phyloP scores from a whole-genome alignment of 2,113 vertebrate species.

The Plestiodon gilberti region DNA sequence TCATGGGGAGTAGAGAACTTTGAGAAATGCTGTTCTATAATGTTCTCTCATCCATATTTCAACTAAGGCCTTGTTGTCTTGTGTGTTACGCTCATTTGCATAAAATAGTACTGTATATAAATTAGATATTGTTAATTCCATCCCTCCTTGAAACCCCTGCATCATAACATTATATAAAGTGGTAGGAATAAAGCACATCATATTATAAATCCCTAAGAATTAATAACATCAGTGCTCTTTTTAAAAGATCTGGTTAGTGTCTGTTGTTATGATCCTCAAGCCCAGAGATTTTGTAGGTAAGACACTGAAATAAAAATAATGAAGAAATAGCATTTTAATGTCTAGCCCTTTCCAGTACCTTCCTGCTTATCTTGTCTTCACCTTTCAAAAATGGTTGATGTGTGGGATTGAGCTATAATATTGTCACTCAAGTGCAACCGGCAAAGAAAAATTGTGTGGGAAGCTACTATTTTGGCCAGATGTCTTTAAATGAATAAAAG shows the following conservation, averaged over 20 bases:
- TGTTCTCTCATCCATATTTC: background rate
- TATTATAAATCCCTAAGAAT: background rate
- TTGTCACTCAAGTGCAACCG: background rate
- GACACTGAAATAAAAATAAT: background rate
- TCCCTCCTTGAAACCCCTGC: background rate
- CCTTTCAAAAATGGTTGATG: background rate
- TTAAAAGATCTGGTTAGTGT: background rate
- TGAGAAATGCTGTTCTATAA: no score
- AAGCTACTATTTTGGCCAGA: background rate
- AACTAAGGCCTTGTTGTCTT: background rate
- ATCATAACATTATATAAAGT: background rate
- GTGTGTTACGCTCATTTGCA: background rate
- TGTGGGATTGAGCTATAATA: slow-evolving; percentile 1
- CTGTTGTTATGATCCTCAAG: background rate
- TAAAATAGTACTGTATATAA: background rate
- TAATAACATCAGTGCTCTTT: background rate
- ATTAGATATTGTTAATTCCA: background rate
- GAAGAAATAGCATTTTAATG: background rate
- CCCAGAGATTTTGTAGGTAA: background rate
- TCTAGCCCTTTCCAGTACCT: background rate
- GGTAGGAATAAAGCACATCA: background rate
- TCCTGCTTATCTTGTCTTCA: background rate
- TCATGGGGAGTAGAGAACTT: no score
- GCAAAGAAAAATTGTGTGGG: slow-evolving; percentile 1
- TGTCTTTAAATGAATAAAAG: background rate